Conservation (phyloP, 2,113 vertebrate genomes). For the Athene cunicularia region DNA sequence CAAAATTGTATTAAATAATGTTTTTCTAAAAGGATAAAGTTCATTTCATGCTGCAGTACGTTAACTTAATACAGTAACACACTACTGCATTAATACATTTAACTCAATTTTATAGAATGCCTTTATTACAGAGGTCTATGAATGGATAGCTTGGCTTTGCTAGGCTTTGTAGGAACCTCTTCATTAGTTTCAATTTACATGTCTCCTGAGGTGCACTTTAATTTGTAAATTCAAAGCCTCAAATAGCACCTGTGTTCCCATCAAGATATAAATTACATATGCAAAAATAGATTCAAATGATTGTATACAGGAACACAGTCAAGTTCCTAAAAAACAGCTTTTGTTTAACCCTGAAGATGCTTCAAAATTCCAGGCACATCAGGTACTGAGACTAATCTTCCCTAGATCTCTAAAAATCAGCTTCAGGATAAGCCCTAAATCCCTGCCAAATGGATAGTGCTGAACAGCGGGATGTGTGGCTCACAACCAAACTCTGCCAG, state of each 20-base stretch:
- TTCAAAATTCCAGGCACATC: neutral
- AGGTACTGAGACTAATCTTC: neutral
- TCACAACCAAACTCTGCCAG: neutral
- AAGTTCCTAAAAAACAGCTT: neutral
- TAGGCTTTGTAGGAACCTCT: neutral
- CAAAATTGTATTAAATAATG: slow-evolving; percentile 32
- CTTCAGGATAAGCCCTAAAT: neutral
- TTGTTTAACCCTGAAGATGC: neutral
- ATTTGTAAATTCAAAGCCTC: neutral
- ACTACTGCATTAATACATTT: slow-evolving; percentile 9
- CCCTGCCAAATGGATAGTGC: neutral
- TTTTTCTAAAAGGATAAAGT: slow-evolving; percentile 28
- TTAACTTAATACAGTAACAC: neutral
- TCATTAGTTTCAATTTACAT: slow-evolving; percentile 32
- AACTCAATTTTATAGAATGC: neutral
- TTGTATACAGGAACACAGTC: neutral
- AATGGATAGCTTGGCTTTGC: neutral
- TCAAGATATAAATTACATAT: neutral
- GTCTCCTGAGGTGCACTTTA: neutral
- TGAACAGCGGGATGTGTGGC: neutral
- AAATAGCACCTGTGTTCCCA: neutral
- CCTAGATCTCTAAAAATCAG: neutral
- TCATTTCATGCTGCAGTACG: neutral
- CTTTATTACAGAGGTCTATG: neutral
- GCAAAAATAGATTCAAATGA: neutral